These are phyloP conservation scores for Prorops nasuta DNA, from an alignment of 1,140 invertebrate genomes.

Conservation along the genomic window DNA sequence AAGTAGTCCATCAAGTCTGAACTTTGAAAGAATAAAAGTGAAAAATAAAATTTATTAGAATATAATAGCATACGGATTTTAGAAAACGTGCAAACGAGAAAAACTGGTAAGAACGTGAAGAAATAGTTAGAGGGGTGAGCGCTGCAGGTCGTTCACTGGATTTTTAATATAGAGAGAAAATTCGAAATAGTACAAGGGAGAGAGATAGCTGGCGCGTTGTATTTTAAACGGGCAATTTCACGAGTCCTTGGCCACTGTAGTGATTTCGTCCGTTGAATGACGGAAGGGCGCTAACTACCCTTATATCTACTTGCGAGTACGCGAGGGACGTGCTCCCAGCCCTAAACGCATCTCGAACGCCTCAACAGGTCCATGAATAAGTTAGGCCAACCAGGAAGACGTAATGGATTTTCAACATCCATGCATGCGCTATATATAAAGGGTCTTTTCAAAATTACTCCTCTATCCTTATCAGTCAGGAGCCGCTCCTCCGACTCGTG, in stretches of 20 bases:
- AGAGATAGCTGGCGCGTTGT: conserved; percentile 18
- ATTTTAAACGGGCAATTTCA: conserved; percentile 56
- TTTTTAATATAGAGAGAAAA: neutral
- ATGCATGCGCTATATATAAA: too few relatives aligned
- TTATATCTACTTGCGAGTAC: conserved; percentile 39
- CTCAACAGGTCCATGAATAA: conserved; percentile 59
- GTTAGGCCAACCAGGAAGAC: conserved; percentile 39
- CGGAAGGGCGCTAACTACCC: conserved; percentile 47
- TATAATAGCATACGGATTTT: too few relatives aligned
- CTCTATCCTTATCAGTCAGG: too few relatives aligned
- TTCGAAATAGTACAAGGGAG: neutral
- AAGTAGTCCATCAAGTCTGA: too few relatives aligned
- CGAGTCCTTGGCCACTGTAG: conserved; percentile 46
- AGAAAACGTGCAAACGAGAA: too few relatives aligned
- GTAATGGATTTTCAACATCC: conserved; percentile 46
- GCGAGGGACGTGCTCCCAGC: conserved; percentile 23
- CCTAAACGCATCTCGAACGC: conserved; percentile 55
- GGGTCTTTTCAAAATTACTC: too few relatives aligned
- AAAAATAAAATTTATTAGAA: too few relatives aligned
- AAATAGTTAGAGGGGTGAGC: too few relatives aligned
- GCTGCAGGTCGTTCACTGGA: too few relatives aligned
- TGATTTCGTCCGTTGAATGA: conserved; percentile 45
- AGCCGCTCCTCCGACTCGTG: too few relatives aligned
- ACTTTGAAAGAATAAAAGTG: too few relatives aligned
- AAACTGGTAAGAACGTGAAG: too few relatives aligned